These are phyloP conservation scores for Amphibalanus amphitrite DNA, from an alignment of 1,140 invertebrate species.

Conservation along the genomic window DNA sequence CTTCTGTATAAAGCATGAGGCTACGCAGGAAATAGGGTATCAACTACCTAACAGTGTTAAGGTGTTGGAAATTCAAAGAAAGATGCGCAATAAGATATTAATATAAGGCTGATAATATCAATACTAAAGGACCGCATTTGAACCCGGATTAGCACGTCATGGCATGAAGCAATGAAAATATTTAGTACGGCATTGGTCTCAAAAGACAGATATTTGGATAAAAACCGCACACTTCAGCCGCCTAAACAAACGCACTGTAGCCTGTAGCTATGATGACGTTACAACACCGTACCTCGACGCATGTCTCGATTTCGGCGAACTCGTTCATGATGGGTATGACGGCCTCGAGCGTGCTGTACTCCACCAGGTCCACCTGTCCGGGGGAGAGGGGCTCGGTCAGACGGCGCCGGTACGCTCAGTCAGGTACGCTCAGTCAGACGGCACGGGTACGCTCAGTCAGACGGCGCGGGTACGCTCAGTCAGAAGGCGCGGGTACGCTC, in stretches of 20 bases:
- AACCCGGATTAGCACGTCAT: neutral
- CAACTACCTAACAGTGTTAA: too few relatives aligned
- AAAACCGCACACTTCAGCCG: conserved; percentile 10
- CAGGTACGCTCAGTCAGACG: too few relatives aligned
- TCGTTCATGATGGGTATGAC: conserved; percentile 93
- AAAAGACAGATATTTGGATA: neutral
- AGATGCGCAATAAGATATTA: too few relatives aligned
- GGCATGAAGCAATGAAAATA: neutral
- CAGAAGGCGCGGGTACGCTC: too few relatives aligned
- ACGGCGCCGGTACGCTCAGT: too few relatives aligned
- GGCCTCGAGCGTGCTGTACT: conserved; percentile 85
- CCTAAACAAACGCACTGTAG: conserved; percentile 5
- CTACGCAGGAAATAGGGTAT: too few relatives aligned
- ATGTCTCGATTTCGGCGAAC: conserved; percentile 95
- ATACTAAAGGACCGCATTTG: neutral
- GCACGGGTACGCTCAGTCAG: too few relatives aligned
- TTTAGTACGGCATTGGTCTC: neutral
- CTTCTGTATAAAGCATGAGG: neutral
- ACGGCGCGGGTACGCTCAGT: too few relatives aligned
- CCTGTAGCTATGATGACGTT: too few relatives aligned
- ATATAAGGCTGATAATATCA: neutral
- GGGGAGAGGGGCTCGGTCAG: too few relatives aligned
- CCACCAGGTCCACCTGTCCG: conserved; percentile 56
- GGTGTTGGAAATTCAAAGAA: too few relatives aligned
- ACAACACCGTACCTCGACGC: conserved; percentile 58